A percentile compares a stretch with the other conserved stretches of the same genome.
Conservation (phyloP, 2,888 invertebrate species). For the Geotrupes spiniger region DNA sequence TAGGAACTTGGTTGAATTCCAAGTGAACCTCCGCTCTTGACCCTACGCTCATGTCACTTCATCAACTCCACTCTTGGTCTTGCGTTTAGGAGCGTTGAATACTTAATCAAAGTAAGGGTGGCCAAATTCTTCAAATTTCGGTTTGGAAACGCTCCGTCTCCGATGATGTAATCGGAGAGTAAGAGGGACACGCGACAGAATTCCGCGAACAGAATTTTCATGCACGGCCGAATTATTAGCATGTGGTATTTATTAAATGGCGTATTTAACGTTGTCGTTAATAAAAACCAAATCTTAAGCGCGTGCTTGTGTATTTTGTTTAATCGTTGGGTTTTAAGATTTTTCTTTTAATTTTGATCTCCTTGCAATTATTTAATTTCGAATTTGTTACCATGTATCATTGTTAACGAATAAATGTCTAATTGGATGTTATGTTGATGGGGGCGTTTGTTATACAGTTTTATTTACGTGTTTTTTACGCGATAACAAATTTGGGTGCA, state of each 20-base stretch:
- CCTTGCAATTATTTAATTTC: too few species aligned
- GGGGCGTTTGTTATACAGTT: too few species aligned
- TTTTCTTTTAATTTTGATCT: too few species aligned
- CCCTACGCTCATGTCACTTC: slow-evolving; percentile 33
- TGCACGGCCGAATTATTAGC: slow-evolving; percentile 1
- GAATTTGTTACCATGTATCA: too few species aligned
- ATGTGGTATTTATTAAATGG: slow-evolving; percentile 3
- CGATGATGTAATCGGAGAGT: not conserved
- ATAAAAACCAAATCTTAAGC: too few species aligned
- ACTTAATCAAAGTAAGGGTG: slow-evolving; percentile 32
- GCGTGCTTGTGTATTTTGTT: too few species aligned
- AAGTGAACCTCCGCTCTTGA: slow-evolving; percentile 27
- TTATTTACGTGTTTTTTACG: too few species aligned
- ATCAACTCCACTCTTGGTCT: slow-evolving; percentile 27
- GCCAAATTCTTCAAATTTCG: slow-evolving; percentile 26
- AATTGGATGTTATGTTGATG: too few species aligned
- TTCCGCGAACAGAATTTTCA: slow-evolving; percentile 14
- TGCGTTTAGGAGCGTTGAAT: slow-evolving; percentile 29
- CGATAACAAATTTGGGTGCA: too few species aligned
- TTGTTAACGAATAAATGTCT: too few species aligned
- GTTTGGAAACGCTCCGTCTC: slow-evolving; percentile 15
- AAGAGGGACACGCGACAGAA: slow-evolving; percentile 14
- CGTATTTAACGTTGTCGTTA: not conserved
- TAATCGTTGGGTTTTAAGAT: too few species aligned
- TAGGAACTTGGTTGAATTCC: slow-evolving; percentile 23